A percentile compares a stretch with the other conserved stretches of the same genome.
These are phyloP conservation scores for Xenopus laevis DNA, from an alignment of 2,113 vertebrate genomes.

Conservation along the genomic window DNA sequence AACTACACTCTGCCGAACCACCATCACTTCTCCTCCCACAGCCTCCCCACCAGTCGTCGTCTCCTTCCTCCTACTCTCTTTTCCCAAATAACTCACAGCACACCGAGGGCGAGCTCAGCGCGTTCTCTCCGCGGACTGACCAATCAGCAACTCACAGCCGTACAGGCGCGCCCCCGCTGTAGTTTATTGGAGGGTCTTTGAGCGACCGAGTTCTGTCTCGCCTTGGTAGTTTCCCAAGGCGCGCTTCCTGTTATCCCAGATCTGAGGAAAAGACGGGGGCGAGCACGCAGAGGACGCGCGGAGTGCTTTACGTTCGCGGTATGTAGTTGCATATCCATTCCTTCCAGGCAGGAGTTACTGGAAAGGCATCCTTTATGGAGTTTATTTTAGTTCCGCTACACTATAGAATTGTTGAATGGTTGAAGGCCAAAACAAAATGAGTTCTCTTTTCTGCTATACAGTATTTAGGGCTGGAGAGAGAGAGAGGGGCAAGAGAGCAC, in stretches of 20 bases:
- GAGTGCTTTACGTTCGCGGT: too few species aligned
- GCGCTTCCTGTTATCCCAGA: slow-evolving; percentile 24
- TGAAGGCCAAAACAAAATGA: too few species aligned
- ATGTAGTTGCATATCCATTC: too few species aligned
- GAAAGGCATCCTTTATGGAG: too few species aligned
- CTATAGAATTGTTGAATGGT: too few species aligned
- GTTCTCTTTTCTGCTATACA: too few species aligned
- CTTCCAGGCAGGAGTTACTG: too few species aligned
- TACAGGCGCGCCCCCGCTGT: slow-evolving; percentile 16
- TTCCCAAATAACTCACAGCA: slow-evolving; percentile 39
- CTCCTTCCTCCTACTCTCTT: slow-evolving; percentile 35
- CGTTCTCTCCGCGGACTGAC: neutral
- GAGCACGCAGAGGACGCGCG: neutral
- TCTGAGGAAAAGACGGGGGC: neutral
- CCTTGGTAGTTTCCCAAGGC: slow-evolving; percentile 18
- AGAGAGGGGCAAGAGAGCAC: too few species aligned
- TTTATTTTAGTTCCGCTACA: too few species aligned
- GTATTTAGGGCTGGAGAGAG: too few species aligned
- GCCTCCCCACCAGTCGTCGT: slow-evolving; percentile 21
- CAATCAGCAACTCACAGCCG: slow-evolving; percentile 30
- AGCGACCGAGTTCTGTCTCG: neutral
- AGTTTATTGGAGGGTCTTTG: slow-evolving; percentile 1
- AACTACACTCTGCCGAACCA: slow-evolving; percentile 49
- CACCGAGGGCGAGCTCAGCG: slow-evolving; percentile 24
- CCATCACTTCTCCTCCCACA: slow-evolving; percentile 40